Evolutionary conservation across 2,113 vertebrate species (phyloP), one percentile per base, ranked within the genome.

Genomic region (Meles meles): DNA sequence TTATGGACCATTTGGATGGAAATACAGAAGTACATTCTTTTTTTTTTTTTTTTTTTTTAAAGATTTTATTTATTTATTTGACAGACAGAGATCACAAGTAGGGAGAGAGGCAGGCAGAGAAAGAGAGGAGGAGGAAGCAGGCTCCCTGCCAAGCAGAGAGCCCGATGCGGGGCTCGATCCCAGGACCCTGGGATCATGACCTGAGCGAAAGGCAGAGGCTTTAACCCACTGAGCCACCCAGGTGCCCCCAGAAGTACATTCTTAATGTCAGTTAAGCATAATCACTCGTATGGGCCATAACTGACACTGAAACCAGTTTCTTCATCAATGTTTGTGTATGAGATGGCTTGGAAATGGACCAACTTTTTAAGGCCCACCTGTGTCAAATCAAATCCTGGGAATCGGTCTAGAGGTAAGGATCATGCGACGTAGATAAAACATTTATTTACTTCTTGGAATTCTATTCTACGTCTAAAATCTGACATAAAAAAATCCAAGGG

Each of bases 391-490:
- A 77, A 88, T 44, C 11, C 49, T 59, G 89, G 67, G 34, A 94
- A 79, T 47, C 29, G 2, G 23, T 31, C 25, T 93, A 55, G 67
- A 76, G 55, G 37, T 67, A 80, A 92, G 21, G 90, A 96, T 52
- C 67, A 93, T 0, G 6, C 1, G 15, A 59, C 31, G 71, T 14
- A 72, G 85, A 77, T 67, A 87, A 42, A 94, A 77, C 86, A 83
- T 93, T 77, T 90, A 94, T 94, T 96, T 96, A 94, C 94, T 77
- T 94, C 85, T 94, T 96, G 27, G 59, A 88, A 87, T 71, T 85
- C 59, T 96, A 84, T 57, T 94, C 25, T 80, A 69, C 52, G 59
- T 77, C 80, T 77, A 94, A 92, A 90, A 77, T 42, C 44, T 88
- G 55, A 71, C 81, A 93, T 65, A 79, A 76, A 94, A 94, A 69